These are phyloP conservation scores for Thereuonema tuberculata DNA, from an alignment of 1,140 invertebrate genomes.

Conservation along the genomic window DNA sequence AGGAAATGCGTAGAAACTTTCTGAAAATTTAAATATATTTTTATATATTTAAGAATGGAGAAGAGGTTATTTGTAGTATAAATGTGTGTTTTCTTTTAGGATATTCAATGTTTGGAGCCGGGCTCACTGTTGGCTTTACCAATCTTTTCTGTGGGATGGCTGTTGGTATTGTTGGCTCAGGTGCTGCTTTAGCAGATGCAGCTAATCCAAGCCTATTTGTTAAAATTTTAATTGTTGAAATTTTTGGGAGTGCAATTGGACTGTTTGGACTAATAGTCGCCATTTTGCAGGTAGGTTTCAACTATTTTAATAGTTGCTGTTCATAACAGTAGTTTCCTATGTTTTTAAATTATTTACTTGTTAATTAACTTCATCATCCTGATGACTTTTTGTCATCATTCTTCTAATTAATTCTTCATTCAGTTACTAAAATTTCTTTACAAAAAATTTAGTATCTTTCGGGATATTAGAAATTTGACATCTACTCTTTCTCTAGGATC, in stretches of 20 bases:
- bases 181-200: conserved; percentile 89
- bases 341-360: not conserved
- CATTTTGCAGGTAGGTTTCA: conserved; percentile 61
- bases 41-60: too few species aligned
- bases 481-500: too few species aligned
- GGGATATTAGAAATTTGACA: too few species aligned
- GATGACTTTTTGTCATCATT: too few species aligned
- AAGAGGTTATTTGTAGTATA: too few species aligned
- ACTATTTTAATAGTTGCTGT: not conserved
- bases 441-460: too few species aligned
- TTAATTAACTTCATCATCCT: too few species aligned
- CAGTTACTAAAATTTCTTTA: too few species aligned
- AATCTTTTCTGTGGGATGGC: conserved; percentile 92
- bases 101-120: conserved; percentile 91
- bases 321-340: not conserved
- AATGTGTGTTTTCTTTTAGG: conserved; percentile 40
- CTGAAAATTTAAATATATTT: too few species aligned
- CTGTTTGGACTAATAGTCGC: conserved; percentile 96
- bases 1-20: too few species aligned
- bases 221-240: conserved; percentile 95
- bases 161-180: conserved; percentile 89
- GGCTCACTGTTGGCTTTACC: conserved; percentile 79
- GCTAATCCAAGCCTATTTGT: conserved; percentile 89
- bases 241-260: conserved; percentile 95
- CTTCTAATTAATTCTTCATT: too few species aligned